phyloP scores from a whole-genome alignment of 2,113 vertebrate genomes.

The Progne subis region DNA sequence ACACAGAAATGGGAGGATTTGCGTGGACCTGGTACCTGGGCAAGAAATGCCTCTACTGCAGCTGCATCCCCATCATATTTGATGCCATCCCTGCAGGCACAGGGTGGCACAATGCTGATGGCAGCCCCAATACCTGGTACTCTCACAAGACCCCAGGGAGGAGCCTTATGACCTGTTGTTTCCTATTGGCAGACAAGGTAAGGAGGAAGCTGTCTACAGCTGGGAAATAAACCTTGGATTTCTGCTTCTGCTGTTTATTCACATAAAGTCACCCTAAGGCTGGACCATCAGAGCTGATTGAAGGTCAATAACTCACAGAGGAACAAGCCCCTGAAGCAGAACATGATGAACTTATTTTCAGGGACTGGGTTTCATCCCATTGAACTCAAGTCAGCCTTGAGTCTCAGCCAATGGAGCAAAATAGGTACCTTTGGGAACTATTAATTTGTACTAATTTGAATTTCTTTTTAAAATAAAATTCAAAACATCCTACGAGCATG shows the following conservation, averaged over 20 bases:
- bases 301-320: neutral
- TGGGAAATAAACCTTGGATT: neutral
- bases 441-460: neutral
- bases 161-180: rapidly evolving
- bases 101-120: neutral
- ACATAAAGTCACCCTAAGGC: neutral
- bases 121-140: neutral
- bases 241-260: neutral
- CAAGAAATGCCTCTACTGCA: neutral
- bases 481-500: neutral
- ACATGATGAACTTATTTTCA: neutral
- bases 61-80: neutral
- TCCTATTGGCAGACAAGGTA: neutral
- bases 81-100: neutral
- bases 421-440: neutral
- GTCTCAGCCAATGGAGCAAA: neutral
- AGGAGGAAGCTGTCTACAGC: neutral
- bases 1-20: neutral
- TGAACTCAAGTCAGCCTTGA: neutral
- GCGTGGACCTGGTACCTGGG: neutral
- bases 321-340: neutral
- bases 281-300: neutral
- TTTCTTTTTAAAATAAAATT: neutral
- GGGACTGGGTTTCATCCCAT: neutral
- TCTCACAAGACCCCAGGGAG: neutral